These are phyloP conservation scores for Andricus quercusramuli DNA, from an alignment of 2,888 invertebrate genomes.

Conservation along the genomic window DNA sequence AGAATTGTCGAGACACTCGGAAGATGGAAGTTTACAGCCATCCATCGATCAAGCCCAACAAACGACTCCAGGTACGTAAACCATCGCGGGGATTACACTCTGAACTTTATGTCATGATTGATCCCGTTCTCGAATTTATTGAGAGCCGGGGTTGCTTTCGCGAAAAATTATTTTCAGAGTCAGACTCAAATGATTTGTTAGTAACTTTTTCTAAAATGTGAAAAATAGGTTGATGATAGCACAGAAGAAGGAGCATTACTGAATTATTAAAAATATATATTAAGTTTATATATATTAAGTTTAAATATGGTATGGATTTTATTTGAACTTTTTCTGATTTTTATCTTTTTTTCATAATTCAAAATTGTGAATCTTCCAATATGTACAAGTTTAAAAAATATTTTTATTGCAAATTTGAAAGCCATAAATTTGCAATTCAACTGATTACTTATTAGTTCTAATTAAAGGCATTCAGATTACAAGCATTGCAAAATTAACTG, in stretches of 20 bases:
- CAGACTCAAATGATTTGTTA: not conserved
- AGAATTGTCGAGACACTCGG: constrained; percentile 51
- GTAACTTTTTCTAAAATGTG: not conserved
- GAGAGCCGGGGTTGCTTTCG: not conserved
- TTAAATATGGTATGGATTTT: not conserved
- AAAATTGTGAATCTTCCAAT: not conserved
- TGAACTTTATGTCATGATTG: constrained; percentile 1
- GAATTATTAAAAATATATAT: not conserved
- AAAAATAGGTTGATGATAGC: not conserved
- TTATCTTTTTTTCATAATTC: too few relatives aligned
- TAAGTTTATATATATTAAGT: too few relatives aligned
- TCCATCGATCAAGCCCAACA: constrained; percentile 71
- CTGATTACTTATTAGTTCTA: too few relatives aligned
- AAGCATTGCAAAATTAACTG: too few relatives aligned
- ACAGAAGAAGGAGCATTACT: not conserved
- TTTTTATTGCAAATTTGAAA: not conserved
- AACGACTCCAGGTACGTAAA: constrained; percentile 67
- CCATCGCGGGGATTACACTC: not conserved
- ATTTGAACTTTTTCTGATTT: not conserved
- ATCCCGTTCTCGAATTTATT: not conserved
- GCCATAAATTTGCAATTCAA: too few relatives aligned
- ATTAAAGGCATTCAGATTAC: too few relatives aligned
- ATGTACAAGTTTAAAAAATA: not conserved
- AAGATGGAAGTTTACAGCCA: constrained; percentile 61
- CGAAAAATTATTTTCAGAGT: not conserved